Conservation (phyloP, 1,140 invertebrate species). For the Scaptomyza graminum region DNA sequence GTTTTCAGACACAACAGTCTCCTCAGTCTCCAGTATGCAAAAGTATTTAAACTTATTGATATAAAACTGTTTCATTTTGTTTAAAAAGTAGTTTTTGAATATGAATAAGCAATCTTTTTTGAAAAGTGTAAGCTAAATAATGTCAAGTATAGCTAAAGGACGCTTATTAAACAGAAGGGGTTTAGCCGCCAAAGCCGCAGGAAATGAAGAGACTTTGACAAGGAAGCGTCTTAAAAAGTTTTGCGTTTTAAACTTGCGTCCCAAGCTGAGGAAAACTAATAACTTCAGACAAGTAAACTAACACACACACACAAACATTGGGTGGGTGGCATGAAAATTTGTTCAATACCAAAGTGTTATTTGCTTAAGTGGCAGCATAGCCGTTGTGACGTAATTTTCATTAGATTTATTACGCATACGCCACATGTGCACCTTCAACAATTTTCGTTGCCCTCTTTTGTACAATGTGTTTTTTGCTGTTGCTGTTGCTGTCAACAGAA, state of each 20-base stretch:
- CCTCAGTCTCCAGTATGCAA: too few relatives aligned
- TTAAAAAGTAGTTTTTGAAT: too few relatives aligned
- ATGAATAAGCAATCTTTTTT: not conserved
- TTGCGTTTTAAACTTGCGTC: slow-evolving; percentile 48
- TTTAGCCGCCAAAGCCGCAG: slow-evolving; percentile 65
- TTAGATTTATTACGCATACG: slow-evolving; percentile 56
- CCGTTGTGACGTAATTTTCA: slow-evolving; percentile 50
- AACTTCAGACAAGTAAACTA: slow-evolving; percentile 67
- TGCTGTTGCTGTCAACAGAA: slow-evolving; percentile 15
- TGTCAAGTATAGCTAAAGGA: not conserved
- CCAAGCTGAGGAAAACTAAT: slow-evolving; percentile 47
- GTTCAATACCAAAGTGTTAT: slow-evolving; percentile 52
- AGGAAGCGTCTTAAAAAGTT: slow-evolving; percentile 44
- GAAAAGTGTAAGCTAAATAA: not conserved
- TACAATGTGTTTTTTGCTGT: slow-evolving; percentile 6
- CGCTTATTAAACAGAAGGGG: slow-evolving; percentile 45
- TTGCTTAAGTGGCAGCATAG: slow-evolving; percentile 36
- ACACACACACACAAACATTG: slow-evolving; percentile 6
- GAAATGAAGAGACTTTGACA: slow-evolving; percentile 27
- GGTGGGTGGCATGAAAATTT: slow-evolving; percentile 32
- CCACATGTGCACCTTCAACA: slow-evolving; percentile 47
- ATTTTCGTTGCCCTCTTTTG: slow-evolving; percentile 49
- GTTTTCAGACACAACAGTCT: too few relatives aligned
- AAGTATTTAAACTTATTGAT: too few relatives aligned
- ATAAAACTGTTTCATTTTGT: not conserved